phyloP scores from a whole-genome alignment of 2,888 invertebrate genomes.

The Thecocarcelia acutangulata region DNA sequence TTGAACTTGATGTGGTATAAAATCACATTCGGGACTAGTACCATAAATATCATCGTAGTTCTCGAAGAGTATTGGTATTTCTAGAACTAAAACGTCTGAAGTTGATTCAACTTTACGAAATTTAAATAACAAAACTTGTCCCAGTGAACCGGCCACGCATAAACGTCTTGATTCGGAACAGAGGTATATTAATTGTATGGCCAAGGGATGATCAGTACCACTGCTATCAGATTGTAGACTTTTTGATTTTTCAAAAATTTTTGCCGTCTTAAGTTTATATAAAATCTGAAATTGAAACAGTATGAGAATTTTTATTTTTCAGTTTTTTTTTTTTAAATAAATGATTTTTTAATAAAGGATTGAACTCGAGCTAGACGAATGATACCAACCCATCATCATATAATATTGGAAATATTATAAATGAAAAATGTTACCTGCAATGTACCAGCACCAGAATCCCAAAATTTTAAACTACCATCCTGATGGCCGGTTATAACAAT shows the following conservation, averaged over 20 bases:
- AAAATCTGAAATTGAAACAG: slow-evolving; percentile 84
- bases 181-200: slow-evolving; percentile 93
- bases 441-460: slow-evolving; percentile 98
- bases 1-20: slow-evolving; percentile 83
- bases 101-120: slow-evolving; percentile 95
- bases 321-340: background rate
- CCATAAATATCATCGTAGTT: slow-evolving; percentile 89
- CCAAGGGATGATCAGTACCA: slow-evolving; percentile 92
- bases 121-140: slow-evolving; percentile 97
- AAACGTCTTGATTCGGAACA: slow-evolving; percentile 95
- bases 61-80: slow-evolving; percentile 93
- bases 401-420: no score
- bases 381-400: no score
- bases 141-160: slow-evolving; percentile 94
- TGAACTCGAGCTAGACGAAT: no score
- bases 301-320: background rate
- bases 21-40: slow-evolving; percentile 91
- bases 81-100: slow-evolving; percentile 90
- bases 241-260: slow-evolving; percentile 85
- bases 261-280: slow-evolving; percentile 98
- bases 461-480: slow-evolving; percentile 99
- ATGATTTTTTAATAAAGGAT: no score
- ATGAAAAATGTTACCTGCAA: slow-evolving; percentile 84
- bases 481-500: slow-evolving; percentile 99
- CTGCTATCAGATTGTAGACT: slow-evolving; percentile 84